phyloP scores from a whole-genome alignment of 2,113 vertebrate species.

The Phocoena sinus region DNA sequence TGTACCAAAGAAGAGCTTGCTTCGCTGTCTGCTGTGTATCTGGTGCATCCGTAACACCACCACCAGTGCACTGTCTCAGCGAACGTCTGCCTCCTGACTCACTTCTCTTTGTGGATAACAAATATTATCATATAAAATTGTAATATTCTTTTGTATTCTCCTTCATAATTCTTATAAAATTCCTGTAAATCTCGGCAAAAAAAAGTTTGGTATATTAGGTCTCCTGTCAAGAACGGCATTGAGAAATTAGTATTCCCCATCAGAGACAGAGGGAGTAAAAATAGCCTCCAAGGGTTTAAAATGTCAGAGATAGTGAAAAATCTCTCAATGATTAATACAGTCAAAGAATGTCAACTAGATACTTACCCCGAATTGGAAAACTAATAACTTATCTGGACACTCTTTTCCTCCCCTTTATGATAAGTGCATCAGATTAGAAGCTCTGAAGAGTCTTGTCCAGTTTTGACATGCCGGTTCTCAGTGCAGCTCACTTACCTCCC shows the following conservation, averaged over 20 bases:
- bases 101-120: neutral
- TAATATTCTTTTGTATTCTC: neutral
- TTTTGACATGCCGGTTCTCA: neutral
- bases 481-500: neutral
- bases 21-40: rapidly evolving
- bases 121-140: neutral
- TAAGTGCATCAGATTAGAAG: neutral
- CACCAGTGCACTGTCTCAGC: neutral
- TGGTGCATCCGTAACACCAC: too few relatives aligned
- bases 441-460: neutral
- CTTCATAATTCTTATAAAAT: neutral
- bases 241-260: constrained; percentile 5
- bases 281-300: neutral
- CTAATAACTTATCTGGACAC: neutral
- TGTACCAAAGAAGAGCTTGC: neutral
- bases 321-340: neutral
- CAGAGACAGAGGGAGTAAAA: neutral
- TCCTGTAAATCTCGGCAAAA: neutral
- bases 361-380: neutral
- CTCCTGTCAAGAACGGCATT: neutral
- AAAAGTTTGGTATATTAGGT: neutral
- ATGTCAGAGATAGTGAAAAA: neutral
- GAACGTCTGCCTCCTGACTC: neutral
- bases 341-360: neutral
- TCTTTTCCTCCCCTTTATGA: neutral